Conservation (phyloP, 2,113 vertebrate genomes). For the Proteles cristata region DNA sequence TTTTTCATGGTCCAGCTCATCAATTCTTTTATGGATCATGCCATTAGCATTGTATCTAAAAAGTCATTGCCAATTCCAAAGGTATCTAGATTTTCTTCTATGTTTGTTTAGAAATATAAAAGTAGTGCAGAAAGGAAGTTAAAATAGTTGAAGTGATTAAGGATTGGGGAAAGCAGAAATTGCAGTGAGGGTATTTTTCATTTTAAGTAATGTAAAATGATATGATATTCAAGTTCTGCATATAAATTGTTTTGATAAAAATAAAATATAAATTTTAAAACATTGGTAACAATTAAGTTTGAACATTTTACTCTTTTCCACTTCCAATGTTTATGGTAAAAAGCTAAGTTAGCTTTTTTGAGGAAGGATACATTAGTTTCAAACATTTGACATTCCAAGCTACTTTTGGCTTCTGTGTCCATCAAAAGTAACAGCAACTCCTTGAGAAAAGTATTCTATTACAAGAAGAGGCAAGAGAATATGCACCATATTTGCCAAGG, state of each 20-base stretch:
- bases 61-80: not conserved
- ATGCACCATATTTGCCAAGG: not conserved
- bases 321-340: not conserved
- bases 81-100: not conserved
- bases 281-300: not conserved
- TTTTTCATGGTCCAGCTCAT: not conserved
- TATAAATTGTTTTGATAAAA: not conserved
- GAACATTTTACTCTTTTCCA: not conserved
- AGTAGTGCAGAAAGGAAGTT: not conserved
- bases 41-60: not conserved
- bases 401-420: not conserved
- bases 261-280: not conserved
- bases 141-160: not conserved
- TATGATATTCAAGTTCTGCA: not conserved
- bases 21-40: not conserved
- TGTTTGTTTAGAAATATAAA: not conserved
- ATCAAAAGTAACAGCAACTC: not conserved
- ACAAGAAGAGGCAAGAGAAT: not conserved
- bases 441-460: not conserved
- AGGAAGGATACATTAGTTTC: not conserved
- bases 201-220: not conserved
- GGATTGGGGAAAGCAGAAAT: not conserved
- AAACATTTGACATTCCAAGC: not conserved
- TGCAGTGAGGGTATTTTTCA: not conserved
- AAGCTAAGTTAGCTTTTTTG: not conserved